Conservation (phyloP, 2,888 invertebrate genomes). For the Polyploca ridens region DNA sequence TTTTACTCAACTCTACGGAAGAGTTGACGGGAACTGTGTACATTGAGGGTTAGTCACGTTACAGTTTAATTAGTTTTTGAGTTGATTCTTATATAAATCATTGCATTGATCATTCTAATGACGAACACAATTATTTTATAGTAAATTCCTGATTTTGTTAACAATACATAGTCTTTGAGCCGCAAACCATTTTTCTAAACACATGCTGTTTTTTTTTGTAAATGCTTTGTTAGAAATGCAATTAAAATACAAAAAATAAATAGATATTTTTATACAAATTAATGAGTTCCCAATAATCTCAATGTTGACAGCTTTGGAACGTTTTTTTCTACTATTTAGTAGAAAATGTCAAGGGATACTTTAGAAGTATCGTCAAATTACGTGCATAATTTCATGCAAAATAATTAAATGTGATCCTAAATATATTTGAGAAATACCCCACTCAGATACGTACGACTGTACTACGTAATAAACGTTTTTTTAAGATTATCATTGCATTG, state of each 20-base stretch:
- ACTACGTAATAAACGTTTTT: no score
- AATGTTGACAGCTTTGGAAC: constrained; percentile 22
- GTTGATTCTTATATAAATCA: no score
- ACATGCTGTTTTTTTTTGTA: constrained; percentile 15
- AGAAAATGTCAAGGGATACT: neutral
- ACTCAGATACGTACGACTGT: neutral
- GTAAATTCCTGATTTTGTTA: neutral
- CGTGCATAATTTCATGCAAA: neutral
- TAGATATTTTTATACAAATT: constrained; percentile 20
- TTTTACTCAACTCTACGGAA: no score
- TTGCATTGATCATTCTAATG: neutral
- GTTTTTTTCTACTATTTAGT: neutral
- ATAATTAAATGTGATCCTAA: neutral
- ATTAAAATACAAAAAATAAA: constrained; percentile 33
- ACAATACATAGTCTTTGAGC: constrained; percentile 23
- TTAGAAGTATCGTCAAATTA: neutral
- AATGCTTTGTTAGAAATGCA: constrained; percentile 26
- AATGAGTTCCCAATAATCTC: constrained; percentile 51
- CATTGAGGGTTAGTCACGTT: no score
- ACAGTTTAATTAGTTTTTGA: no score
- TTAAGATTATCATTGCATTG: no score
- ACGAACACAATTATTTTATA: neutral
- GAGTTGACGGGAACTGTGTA: no score
- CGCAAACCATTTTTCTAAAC: neutral
- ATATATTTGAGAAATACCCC: neutral